Conservation (phyloP, 2,888 invertebrate genomes). For the Nemotelus pantherinus region DNA sequence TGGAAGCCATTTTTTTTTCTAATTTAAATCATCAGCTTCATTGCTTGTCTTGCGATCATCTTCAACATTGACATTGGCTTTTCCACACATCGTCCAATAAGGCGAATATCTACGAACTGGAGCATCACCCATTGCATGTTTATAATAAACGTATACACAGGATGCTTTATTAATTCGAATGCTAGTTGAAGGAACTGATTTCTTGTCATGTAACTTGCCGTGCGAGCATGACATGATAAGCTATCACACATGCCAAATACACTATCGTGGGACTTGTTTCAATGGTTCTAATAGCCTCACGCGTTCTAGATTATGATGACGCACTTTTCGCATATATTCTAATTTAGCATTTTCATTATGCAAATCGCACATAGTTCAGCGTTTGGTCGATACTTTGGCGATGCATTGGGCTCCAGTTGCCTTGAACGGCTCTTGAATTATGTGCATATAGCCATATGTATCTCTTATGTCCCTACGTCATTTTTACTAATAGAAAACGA, state of each 20-base stretch:
- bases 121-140: too few species aligned
- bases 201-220: too few species aligned
- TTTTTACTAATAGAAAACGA: background rate
- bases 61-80: conserved; percentile 21
- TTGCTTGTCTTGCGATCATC: conserved; percentile 7
- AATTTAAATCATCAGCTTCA: conserved; percentile 14
- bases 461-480: too few species aligned
- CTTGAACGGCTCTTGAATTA: background rate
- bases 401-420: background rate
- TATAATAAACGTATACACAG: too few species aligned
- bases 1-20: conserved; percentile 26
- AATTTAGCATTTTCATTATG: conserved; percentile 1
- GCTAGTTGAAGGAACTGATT: too few species aligned
- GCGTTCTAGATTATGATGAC: background rate
- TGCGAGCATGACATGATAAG: too few species aligned
- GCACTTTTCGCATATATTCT: background rate
- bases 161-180: too few species aligned
- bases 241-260: too few species aligned
- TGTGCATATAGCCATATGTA: background rate
- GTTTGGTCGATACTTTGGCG: conserved; percentile 25
- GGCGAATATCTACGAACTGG: too few species aligned
- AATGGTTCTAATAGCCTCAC: conserved; percentile 10
- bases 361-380: conserved; percentile 28
- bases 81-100: too few species aligned
- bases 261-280: background rate